Conservation (phyloP, 2,113 vertebrate genomes). For the Emydura subglobosa region DNA sequence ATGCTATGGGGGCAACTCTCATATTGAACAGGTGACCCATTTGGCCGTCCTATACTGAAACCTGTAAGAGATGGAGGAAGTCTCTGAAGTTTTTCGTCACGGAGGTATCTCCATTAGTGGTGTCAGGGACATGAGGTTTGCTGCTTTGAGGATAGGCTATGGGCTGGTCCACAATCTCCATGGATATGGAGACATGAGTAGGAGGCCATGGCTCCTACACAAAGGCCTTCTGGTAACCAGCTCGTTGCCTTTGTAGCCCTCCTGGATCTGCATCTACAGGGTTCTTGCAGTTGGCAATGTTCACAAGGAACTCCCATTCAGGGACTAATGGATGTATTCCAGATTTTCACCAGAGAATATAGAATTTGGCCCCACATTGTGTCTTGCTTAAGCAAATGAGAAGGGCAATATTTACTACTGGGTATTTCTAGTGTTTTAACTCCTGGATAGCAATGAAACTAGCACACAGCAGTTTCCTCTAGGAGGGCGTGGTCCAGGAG, state of each 20-base stretch:
- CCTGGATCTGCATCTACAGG: not conserved
- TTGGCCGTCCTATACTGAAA: not conserved
- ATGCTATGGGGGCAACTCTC: not conserved
- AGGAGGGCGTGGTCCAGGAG: not conserved
- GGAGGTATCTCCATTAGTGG: not conserved
- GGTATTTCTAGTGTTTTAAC: not conserved
- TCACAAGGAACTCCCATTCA: not conserved
- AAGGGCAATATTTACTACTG: not conserved
- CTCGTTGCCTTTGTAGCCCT: not conserved
- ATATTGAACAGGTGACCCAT: not conserved
- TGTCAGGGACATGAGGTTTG: not conserved
- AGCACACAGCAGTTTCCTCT: not conserved
- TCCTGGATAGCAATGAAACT: not conserved
- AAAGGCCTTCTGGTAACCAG: not conserved
- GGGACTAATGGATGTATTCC: not conserved
- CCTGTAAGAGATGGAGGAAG: not conserved
- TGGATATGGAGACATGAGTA: rapidly evolving
- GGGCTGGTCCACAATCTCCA: not conserved
- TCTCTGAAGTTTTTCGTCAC: not conserved
- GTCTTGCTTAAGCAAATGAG: not conserved
- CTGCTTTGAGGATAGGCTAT: not conserved
- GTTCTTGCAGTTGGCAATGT: not conserved
- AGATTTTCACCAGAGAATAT: not conserved
- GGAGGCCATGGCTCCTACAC: not conserved
- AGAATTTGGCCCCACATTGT: not conserved